Conservation (phyloP, 2,113 vertebrate species). For the Sigmodon hispidus region DNA sequence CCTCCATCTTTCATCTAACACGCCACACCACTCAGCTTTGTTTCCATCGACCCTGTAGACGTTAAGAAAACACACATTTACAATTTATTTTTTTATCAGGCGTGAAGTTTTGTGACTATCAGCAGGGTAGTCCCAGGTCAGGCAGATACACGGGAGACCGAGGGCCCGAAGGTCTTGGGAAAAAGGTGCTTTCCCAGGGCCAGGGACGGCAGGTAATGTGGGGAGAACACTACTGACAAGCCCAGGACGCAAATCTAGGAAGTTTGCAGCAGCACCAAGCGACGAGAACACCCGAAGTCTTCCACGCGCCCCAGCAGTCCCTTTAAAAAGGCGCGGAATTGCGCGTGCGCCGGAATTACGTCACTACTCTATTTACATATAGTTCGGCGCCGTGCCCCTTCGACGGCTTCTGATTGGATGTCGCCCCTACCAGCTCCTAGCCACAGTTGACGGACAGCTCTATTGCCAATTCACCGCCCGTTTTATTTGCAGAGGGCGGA, state of each 20-base stretch:
- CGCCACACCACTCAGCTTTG: background rate
- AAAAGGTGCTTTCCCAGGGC: background rate
- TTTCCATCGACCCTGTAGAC: background rate
- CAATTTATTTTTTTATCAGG: background rate
- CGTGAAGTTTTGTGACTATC: background rate
- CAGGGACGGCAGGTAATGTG: background rate
- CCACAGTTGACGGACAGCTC: constrained; percentile 69
- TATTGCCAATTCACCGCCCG: constrained; percentile 59
- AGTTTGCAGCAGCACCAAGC: accelerated
- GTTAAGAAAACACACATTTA: background rate
- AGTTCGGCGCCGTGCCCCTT: no score
- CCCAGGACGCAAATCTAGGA: background rate
- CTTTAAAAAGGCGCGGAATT: background rate
- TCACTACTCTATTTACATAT: background rate
- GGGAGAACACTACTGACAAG: no score
- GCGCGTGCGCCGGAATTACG: accelerated
- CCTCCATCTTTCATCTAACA: background rate
- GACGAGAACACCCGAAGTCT: accelerated
- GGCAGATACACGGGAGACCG: background rate
- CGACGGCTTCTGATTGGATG: constrained; percentile 72
- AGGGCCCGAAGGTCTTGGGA: background rate
- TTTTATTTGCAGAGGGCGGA: constrained; percentile 58
- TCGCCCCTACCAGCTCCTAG: constrained; percentile 27
- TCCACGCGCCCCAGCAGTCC: background rate
- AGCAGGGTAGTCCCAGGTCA: background rate